These are phyloP conservation scores for Drosophila fulvimacula DNA, from an alignment of 2,888 invertebrate species.

Conservation along the genomic window DNA sequence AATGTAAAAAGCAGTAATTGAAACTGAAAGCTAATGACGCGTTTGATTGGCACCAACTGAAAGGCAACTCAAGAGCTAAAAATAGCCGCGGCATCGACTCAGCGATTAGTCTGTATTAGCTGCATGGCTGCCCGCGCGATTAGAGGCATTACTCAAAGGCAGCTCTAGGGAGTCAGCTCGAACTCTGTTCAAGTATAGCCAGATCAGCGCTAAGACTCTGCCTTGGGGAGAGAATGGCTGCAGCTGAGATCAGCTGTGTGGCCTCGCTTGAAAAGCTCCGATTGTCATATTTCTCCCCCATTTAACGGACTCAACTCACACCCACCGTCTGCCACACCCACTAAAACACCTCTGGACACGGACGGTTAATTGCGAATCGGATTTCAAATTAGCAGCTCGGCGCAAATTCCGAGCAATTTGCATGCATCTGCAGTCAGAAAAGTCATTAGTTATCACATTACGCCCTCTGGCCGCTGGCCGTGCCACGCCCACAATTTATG, in stretches of 20 bases:
- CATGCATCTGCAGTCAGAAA: slow-evolving; percentile 55
- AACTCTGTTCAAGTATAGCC: background rate
- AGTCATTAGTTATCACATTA: slow-evolving; percentile 58
- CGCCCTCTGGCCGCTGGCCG: slow-evolving; percentile 21
- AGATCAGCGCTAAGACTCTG: background rate
- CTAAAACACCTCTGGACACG: background rate
- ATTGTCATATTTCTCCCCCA: background rate
- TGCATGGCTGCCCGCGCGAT: slow-evolving; percentile 39
- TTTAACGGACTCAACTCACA: background rate
- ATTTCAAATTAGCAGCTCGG: slow-evolving; percentile 55
- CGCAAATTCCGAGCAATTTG: slow-evolving; percentile 60
- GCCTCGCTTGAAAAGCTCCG: no score
- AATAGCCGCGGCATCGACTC: slow-evolving; percentile 15
- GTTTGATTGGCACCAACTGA: slow-evolving; percentile 38
- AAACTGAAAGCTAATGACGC: slow-evolving; percentile 50
- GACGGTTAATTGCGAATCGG: slow-evolving; percentile 35
- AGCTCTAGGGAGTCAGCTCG: background rate
- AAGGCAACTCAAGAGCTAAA: slow-evolving; percentile 25
- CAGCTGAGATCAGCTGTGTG: background rate
- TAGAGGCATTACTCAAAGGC: slow-evolving; percentile 17
- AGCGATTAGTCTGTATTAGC: slow-evolving; percentile 81
- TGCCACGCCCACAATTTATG: slow-evolving; percentile 56
- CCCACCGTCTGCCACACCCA: background rate
- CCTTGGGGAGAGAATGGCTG: background rate
- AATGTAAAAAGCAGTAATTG: no score